phyloP scores from a whole-genome alignment of 1,140 invertebrate genomes.

The Lordiphosa collinella region DNA sequence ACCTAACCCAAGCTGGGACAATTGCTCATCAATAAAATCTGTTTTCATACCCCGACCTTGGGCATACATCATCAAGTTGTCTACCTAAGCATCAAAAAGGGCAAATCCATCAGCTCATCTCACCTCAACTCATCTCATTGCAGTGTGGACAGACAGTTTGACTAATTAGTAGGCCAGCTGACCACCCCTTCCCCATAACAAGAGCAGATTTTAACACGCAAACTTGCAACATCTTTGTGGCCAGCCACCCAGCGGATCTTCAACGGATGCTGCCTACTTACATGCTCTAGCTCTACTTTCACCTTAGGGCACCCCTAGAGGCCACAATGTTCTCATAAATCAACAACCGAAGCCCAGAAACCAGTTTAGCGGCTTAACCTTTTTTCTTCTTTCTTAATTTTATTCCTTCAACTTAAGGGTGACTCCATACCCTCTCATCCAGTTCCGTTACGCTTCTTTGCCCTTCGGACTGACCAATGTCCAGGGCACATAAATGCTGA shows the following conservation, averaged over 20 bases:
- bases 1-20: too few species aligned
- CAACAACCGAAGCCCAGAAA: conserved; percentile 57
- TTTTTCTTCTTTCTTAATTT: neutral
- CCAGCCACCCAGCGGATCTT: conserved; percentile 8
- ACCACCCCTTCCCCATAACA: neutral
- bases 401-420: neutral
- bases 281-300: conserved; percentile 37
- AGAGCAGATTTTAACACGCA: conserved; percentile 54
- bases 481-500: conserved; percentile 41
- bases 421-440: conserved; percentile 5
- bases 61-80: too few species aligned
- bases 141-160: conserved; percentile 9
- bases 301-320: conserved; percentile 26
- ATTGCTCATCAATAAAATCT: too few species aligned
- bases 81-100: too few species aligned
- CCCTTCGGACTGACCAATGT: conserved; percentile 22
- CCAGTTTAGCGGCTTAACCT: conserved; percentile 58
- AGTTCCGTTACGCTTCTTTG: conserved; percentile 18
- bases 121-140: too few species aligned
- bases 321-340: conserved; percentile 44
- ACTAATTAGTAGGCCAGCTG: conserved; percentile 35
- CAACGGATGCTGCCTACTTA: conserved; percentile 18
- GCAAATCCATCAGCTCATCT: too few species aligned
- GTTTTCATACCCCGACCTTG: too few species aligned
- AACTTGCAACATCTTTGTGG: conserved; percentile 13